phyloP scores from a whole-genome alignment of 2,888 invertebrate genomes.

The Caenorhabditis uteleia region DNA sequence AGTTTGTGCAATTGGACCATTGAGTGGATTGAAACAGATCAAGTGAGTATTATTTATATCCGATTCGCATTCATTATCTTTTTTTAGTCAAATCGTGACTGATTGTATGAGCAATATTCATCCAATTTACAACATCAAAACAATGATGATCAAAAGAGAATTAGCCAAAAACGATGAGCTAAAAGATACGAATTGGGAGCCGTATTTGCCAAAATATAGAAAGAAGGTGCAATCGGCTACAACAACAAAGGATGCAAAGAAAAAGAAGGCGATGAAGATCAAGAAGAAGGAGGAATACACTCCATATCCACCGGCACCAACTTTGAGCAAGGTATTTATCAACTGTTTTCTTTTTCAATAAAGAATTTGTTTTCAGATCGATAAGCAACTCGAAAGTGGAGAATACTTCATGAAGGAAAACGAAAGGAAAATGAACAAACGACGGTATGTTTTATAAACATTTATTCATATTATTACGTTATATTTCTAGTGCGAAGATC shows the following conservation, averaged over 20 bases:
- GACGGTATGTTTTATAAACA: slow-evolving; percentile 19
- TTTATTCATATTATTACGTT: not conserved
- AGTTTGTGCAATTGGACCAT: slow-evolving; percentile 93
- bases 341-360: not conserved
- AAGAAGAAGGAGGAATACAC: slow-evolving; percentile 91
- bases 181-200: slow-evolving; percentile 92
- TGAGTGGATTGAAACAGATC: slow-evolving; percentile 79
- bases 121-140: slow-evolving; percentile 93
- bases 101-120: slow-evolving; percentile 99
- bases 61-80: not conserved
- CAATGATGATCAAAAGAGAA: slow-evolving; percentile 95
- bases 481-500: slow-evolving; percentile 34
- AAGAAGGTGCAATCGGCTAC: slow-evolving; percentile 76
- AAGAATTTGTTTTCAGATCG: slow-evolving; percentile 1
- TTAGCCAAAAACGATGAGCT: slow-evolving; percentile 89
- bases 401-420: slow-evolving; percentile 87
- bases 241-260: slow-evolving; percentile 64
- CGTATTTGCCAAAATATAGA: slow-evolving; percentile 92
- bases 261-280: slow-evolving; percentile 75
- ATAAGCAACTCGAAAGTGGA: slow-evolving; percentile 89
- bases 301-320: slow-evolving; percentile 93
- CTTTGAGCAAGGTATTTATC: slow-evolving; percentile 81
- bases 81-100: slow-evolving; percentile 79
- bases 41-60: slow-evolving; percentile 41
- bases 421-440: slow-evolving; percentile 71